Evolutionary conservation across 2,888 invertebrate genomes (phyloP).

Genomic region (Idaea aversata): DNA sequence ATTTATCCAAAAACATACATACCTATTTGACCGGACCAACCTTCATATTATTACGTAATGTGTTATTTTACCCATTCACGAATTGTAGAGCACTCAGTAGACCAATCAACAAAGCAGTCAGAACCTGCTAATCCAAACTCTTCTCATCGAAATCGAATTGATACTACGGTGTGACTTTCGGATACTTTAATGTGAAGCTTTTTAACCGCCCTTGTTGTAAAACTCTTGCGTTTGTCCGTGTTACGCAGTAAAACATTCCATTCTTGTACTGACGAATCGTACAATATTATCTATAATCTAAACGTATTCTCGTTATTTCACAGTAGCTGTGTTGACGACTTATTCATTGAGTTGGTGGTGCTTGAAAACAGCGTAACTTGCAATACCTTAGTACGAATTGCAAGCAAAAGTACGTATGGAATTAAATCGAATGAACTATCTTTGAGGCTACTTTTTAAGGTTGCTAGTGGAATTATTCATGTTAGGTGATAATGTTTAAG

Average conservation of each 20-base stretch:
- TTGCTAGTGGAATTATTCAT: no score
- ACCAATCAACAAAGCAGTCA: no score
- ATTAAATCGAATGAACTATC: neutral
- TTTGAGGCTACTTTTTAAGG: neutral
- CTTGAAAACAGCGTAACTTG: neutral
- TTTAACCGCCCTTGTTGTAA: constrained; percentile 75
- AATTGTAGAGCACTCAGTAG: no score
- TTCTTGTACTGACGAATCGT: constrained; percentile 63
- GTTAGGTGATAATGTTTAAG: no score
- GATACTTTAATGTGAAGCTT: constrained; percentile 63
- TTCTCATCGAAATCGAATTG: neutral
- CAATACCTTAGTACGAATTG: constrained; percentile 5
- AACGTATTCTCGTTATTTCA: constrained; percentile 39
- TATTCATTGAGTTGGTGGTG: constrained; percentile 9
- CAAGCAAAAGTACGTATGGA: neutral
- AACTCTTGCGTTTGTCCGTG: constrained; percentile 73
- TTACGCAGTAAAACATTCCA: constrained; percentile 74
- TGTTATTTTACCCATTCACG: no score
- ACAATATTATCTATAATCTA: constrained; percentile 60
- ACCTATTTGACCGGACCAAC: no score
- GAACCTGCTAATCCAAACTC: no score
- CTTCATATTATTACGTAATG: no score
- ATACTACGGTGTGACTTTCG: constrained; percentile 42
- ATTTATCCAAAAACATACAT: no score
- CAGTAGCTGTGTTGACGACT: constrained; percentile 23